Conservation (phyloP, 2,797 vertebrate genomes). For the Balearica regulorum region DNA sequence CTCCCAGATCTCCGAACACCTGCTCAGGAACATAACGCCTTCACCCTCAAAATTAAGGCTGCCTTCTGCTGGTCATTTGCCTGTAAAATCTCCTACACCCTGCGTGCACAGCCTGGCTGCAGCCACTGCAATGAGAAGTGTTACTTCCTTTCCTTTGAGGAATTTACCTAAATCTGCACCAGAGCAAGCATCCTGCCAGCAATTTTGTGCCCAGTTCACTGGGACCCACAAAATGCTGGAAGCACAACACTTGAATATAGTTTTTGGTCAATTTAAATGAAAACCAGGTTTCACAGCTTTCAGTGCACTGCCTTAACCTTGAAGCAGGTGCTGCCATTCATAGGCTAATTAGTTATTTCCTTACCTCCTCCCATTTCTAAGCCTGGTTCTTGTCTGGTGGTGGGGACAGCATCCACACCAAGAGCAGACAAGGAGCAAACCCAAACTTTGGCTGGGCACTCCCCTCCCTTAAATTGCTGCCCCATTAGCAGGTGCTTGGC, state of each 20-base stretch:
- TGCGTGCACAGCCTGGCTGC: neutral
- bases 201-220: neutral
- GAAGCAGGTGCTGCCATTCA: neutral
- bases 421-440: neutral
- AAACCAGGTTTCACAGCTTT: neutral
- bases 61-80: neutral
- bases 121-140: neutral
- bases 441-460: neutral
- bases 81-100: neutral
- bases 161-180: neutral
- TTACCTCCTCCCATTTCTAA: neutral
- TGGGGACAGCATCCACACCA: rapidly evolving
- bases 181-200: neutral
- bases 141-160: neutral
- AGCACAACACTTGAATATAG: neutral
- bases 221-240: neutral
- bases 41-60: neutral
- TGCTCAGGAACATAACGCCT: neutral
- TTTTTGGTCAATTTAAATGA: neutral
- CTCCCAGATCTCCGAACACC: neutral
- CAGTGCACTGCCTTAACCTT: neutral
- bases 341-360: neutral
- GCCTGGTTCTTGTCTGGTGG: neutral
- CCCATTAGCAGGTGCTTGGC: neutral
- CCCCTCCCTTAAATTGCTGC: neutral